Evolutionary conservation across 2,888 invertebrate genomes (phyloP), one percentile per base, ranked within the genome.

Genomic region (Tiliacea citrago): DNA sequence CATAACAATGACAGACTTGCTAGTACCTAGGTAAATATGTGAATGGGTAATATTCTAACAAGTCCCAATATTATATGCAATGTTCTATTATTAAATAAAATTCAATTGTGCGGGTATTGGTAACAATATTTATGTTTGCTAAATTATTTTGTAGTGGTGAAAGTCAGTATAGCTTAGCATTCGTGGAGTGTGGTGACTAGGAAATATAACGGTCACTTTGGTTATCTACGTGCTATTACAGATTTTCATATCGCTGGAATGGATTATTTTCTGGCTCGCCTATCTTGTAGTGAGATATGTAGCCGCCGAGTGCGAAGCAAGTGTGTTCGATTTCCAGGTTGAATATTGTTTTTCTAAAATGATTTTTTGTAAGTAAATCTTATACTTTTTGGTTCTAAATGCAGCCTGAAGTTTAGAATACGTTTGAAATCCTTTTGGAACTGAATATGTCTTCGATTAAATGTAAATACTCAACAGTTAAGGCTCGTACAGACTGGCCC

Each of bases 1-100:
- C 45, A 39, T 49, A 21, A 39, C 6, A 66, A 58, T 24, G 3
- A 29, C 58, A 71, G 39, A 21, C 8, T 55, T 16, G 35, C 51
- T 35, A 24, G 53, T 61, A 45, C 13, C 9, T 35, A 4, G 1
- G 35, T 18, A 13, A 24, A 18, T 29, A 12, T 53, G 21, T 45
- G 5, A 58, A 42, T 42, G 9, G 10, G 13, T 47, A 29, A 21
- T 21, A n/a, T 57, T 70, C 18, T 2, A 16, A 18, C 67, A 67
- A 75, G 66, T 67, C 51, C 67, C n/a, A 29, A 13, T n/a, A n/a
- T 58, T 65, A 51, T 24, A 35, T n/a, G 29, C 49, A 18, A 58
- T 24, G 7, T 47, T 35, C 47, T 73, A 39, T 47, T 18, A 42
- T 49, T 57, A 18, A 63, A 58, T 4, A 6, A 16, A 24, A 55